Percentiles rank a stretch among this genome's conserved stretches.
These are phyloP conservation scores for Microcebus ravelobensis DNA, from an alignment of 2,113 vertebrate genomes.

Conservation along the genomic window DNA sequence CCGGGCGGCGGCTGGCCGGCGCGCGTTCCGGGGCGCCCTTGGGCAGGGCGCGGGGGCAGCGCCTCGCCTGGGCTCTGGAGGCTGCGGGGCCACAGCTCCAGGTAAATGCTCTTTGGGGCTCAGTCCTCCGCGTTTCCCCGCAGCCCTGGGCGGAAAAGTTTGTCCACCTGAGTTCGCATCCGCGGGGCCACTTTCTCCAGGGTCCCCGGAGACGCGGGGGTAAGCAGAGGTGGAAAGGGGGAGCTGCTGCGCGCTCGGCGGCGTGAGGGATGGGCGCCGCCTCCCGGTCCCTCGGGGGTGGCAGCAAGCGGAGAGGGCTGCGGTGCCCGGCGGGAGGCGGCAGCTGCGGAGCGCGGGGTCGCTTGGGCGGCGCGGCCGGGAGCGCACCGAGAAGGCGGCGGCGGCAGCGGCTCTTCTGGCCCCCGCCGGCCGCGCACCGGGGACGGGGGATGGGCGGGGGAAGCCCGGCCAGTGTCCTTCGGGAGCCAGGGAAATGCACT, in stretches of 20 bases:
- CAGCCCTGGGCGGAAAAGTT: constrained; percentile 13
- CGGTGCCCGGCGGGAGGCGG: neutral
- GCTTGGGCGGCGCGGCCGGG: neutral
- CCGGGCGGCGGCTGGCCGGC: neutral
- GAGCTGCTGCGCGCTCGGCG: neutral
- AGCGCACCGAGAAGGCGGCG: neutral
- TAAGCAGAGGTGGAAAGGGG: neutral
- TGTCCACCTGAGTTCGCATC: neutral
- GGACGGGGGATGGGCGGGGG: neutral
- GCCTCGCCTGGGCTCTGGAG: neutral
- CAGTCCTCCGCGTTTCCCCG: neutral
- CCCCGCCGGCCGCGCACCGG: neutral
- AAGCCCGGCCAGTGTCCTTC: neutral
- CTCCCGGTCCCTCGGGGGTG: neutral
- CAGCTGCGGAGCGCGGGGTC: constrained; percentile 29
- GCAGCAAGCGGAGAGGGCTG: constrained; percentile 67
- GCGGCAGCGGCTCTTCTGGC: neutral
- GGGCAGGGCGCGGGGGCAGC: constrained; percentile 25
- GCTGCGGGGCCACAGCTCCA: constrained; percentile 25
- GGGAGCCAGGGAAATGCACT: neutral
- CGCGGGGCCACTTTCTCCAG: neutral
- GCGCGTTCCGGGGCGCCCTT: constrained; percentile 27
- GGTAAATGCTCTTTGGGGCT: constrained; percentile 43
- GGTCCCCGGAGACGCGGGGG: neutral
- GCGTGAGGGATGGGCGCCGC: constrained; percentile 22